Evolutionary conservation across 2,888 invertebrate genomes (phyloP).

Genomic region (Halictus quadricinctus): DNA sequence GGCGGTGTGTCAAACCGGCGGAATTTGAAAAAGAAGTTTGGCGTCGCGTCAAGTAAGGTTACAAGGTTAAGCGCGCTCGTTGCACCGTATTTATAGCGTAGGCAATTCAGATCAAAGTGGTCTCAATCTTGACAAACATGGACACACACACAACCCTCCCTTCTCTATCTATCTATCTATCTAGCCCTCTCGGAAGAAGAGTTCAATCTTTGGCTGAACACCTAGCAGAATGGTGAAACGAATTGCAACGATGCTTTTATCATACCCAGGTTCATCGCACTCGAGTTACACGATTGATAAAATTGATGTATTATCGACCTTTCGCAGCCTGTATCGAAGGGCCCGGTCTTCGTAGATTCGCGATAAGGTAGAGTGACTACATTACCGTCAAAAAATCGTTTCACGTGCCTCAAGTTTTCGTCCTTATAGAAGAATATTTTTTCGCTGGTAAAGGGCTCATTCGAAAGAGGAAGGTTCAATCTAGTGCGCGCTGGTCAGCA

Average conservation of each 20-base stretch:
- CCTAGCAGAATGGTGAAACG: neutral
- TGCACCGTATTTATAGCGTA: conserved; percentile 16
- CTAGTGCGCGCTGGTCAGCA: too few species aligned
- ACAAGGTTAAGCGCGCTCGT: conserved; percentile 12
- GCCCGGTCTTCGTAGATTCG: too few species aligned
- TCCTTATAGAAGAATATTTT: too few species aligned
- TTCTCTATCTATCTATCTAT: neutral
- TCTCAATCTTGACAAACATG: neutral
- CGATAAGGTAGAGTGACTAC: too few species aligned
- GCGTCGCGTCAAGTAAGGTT: conserved; percentile 10
- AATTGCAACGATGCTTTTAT: neutral
- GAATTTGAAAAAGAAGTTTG: conserved; percentile 11
- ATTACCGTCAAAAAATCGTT: too few species aligned
- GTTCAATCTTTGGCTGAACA: neutral
- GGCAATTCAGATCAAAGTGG: conserved; percentile 18
- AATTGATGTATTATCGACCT: neutral
- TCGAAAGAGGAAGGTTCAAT: too few species aligned
- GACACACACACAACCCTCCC: neutral
- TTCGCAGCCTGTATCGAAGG: too few species aligned
- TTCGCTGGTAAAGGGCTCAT: too few species aligned
- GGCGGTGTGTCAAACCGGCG: conserved; percentile 1
- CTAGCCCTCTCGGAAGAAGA: neutral
- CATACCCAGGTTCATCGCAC: neutral
- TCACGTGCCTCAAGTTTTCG: too few species aligned
- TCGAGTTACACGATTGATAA: neutral